Base-by-base conservation (phyloP, 2,888 invertebrate species). In the Phyto melanocephala region DNA sequence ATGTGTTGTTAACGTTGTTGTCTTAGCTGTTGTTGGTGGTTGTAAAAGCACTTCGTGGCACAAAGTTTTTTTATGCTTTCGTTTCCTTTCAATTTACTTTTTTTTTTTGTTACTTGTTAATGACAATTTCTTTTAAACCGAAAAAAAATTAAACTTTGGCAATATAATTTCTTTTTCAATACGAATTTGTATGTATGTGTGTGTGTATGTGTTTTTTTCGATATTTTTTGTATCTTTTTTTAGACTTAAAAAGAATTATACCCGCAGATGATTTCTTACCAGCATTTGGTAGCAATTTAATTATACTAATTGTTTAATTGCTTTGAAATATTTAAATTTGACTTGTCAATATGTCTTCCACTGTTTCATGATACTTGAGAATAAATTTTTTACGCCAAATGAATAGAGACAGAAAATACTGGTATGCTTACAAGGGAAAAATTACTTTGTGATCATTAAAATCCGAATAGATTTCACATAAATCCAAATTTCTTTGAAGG, bases 271-370 rank as follows among this genome's bases (percentile, higher is more conserved):
- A 15, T 24, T 47, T 24, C 47, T 45, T 22, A 1, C n/a, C 15
- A 45, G n/a, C 20, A 37, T 58, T 24, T 50, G 13, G 3, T 1
- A 47, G 5, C 42, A 28, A 8, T 33, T 70, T 33, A 42, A 68
- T 70, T 70, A 58, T 28, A 60, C 24, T 47, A 71, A 71, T 58
- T 71, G 47, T 35, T 71, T 35, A 71, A 60, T 62, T 50, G 40
- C 28, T n/a, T 62, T 40, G 50, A 60, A 60, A 60, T 17, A n/a
- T n/a, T n/a, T n/a, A 20, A 24, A 62, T 52, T 62, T 13, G 37
- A 37, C 35, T 20, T 60, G 22, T 24, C 60, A 71, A 62, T 50
- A 28, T 72, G 17, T 56, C 22, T 52, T 15, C 15, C 10, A 11
- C 20, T 11, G 13, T 52, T 52, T n/a, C n/a, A n/a, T 11, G 22